Evolutionary conservation across 2,888 invertebrate species (phyloP).

Genomic region (Scaeva pyrastri): DNA sequence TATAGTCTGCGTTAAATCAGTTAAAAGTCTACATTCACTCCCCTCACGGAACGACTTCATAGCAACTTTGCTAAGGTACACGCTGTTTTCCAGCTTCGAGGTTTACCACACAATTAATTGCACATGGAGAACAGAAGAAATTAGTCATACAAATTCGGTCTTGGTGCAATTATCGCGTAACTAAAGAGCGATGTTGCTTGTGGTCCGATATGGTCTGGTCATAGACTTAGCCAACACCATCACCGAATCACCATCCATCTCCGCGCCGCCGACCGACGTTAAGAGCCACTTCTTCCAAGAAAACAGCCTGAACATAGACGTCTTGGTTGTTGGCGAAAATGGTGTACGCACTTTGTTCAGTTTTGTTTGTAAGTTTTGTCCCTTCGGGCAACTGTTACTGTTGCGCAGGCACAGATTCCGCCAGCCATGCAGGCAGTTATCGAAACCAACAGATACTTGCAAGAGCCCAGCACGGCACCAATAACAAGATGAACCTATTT

Average conservation of each 20-base stretch:
- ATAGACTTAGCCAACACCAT: slow-evolving; percentile 27
- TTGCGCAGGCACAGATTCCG: slow-evolving; percentile 2
- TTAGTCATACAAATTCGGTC: slow-evolving; percentile 72
- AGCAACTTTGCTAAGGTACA: slow-evolving; percentile 22
- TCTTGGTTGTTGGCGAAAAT: slow-evolving; percentile 31
- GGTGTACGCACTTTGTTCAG: slow-evolving; percentile 35
- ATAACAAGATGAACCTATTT: slow-evolving; percentile 48
- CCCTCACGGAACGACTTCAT: slow-evolving; percentile 53
- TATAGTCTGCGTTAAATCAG: slow-evolving; percentile 22
- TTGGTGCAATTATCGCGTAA: slow-evolving; percentile 40
- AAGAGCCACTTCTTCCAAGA: slow-evolving; percentile 39
- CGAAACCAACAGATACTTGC: slow-evolving; percentile 4
- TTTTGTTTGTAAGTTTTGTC: slow-evolving; percentile 33
- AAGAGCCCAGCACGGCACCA: slow-evolving; percentile 13
- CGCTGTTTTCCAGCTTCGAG: neutral
- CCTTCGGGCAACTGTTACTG: slow-evolving; percentile 48
- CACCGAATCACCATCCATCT: neutral
- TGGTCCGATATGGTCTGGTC: neutral
- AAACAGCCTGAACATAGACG: slow-evolving; percentile 30
- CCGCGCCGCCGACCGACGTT: no score
- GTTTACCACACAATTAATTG: slow-evolving; percentile 53
- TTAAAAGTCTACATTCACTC: neutral
- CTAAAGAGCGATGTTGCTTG: slow-evolving; percentile 16
- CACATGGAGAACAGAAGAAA: slow-evolving; percentile 42
- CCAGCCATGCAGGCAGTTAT: neutral